Evolutionary conservation across 2,797 vertebrate genomes (phyloP).

Genomic region (Erethizon dorsatum): DNA sequence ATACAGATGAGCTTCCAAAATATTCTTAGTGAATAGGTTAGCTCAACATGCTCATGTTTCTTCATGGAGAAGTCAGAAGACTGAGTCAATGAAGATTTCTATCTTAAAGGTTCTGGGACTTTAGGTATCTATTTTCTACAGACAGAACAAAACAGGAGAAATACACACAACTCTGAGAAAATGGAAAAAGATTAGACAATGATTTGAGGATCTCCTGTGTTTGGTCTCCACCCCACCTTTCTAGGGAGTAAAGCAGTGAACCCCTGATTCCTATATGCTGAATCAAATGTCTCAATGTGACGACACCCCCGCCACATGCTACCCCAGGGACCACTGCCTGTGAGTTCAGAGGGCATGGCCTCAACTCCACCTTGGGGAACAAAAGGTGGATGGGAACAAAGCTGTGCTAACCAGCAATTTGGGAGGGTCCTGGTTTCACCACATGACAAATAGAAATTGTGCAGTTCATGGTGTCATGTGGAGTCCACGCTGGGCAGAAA

Average conservation of each 20-base stretch:
- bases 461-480: constrained; percentile 12
- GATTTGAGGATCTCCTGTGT: not conserved
- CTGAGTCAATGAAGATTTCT: not conserved
- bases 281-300: constrained; percentile 37
- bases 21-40: not conserved
- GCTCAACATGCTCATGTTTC: not conserved
- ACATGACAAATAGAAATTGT: constrained; percentile 29
- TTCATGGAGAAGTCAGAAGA: not conserved
- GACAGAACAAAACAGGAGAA: not conserved
- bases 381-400: not conserved
- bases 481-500: constrained; percentile 17
- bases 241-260: not conserved
- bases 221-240: not conserved
- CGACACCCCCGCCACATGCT: constrained; percentile 12
- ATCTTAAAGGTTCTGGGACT: constrained; percentile 10
- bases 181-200: not conserved
- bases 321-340: not conserved
- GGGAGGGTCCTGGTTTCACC: constrained; percentile 66
- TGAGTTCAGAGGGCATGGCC: constrained; percentile 3
- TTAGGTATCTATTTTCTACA: not conserved
- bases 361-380: not conserved
- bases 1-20: not conserved
- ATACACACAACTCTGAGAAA: not conserved
- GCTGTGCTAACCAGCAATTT: constrained; percentile 43
- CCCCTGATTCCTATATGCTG: not conserved